A percentile compares a stretch with the other conserved stretches of the same genome.
Evolutionary conservation across 1,140 invertebrate species (phyloP).

Genomic region (Cataglyphis hispanica): DNA sequence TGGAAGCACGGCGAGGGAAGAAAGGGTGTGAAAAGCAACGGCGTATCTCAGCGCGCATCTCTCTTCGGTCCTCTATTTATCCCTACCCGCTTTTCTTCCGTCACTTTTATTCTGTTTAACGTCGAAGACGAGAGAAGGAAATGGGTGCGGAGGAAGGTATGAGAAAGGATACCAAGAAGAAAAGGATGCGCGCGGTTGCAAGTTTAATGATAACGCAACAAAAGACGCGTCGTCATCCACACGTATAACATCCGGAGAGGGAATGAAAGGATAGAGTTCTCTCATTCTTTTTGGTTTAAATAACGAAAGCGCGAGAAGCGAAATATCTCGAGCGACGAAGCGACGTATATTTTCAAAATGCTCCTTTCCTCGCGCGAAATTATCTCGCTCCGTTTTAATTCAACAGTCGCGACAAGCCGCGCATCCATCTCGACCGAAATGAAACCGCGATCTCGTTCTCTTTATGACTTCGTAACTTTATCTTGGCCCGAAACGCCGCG

Average conservation of each 20-base stretch:
- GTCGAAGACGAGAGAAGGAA: slow-evolving; percentile 9
- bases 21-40: slow-evolving; percentile 41
- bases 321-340: neutral
- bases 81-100: slow-evolving; percentile 25
- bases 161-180: neutral
- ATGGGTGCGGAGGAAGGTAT: neutral
- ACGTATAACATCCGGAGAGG: slow-evolving; percentile 7
- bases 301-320: neutral
- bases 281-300: neutral
- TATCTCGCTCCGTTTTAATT: slow-evolving; percentile 48
- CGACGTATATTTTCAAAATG: slow-evolving; percentile 17
- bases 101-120: slow-evolving; percentile 54
- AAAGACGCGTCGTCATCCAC: slow-evolving; percentile 3
- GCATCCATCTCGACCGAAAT: slow-evolving; percentile 28
- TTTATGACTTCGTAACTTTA: slow-evolving; percentile 37
- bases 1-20: neutral
- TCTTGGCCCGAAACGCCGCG: neutral
- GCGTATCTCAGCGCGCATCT: slow-evolving; percentile 37
- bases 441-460: neutral
- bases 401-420: neutral
- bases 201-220: slow-evolving; percentile 56
- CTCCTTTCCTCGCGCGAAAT: slow-evolving; percentile 6
- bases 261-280: neutral
- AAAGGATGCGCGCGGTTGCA: slow-evolving; percentile 33
- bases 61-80: slow-evolving; percentile 41